A percentile compares a stretch with the other conserved stretches of the same genome.
Conservation (phyloP, 2,113 vertebrate species). For the Ochotona curzoniae region DNA sequence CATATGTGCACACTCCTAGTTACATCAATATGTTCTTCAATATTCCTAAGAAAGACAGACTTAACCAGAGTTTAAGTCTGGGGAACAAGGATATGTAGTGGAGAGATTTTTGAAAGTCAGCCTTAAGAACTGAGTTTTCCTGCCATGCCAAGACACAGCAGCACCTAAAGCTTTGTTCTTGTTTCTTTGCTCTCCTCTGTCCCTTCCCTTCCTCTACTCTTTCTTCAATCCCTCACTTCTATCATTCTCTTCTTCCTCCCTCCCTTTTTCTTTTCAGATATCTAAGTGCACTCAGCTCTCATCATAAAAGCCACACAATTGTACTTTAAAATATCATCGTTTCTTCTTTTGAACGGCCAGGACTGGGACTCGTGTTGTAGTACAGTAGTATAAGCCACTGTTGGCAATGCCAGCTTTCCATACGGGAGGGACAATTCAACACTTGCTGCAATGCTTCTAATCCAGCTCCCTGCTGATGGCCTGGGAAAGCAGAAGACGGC, state of each 20-base stretch:
- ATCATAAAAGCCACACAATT: background rate
- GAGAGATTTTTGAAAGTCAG: background rate
- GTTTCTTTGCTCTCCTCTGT: no score
- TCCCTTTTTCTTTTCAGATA: background rate
- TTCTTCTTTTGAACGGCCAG: background rate
- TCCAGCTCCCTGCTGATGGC: no score
- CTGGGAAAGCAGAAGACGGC: no score
- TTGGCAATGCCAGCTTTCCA: no score
- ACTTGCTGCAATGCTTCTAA: no score
- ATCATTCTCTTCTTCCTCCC: background rate
- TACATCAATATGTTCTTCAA: background rate
- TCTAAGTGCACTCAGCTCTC: background rate
- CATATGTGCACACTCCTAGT: background rate
- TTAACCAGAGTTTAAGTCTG: background rate
- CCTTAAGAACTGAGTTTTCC: background rate
- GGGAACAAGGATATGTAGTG: background rate
- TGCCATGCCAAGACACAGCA: background rate
- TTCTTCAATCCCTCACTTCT: background rate
- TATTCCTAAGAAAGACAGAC: background rate
- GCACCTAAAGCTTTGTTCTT: background rate
- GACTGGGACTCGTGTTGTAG: no score
- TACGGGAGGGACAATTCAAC: no score
- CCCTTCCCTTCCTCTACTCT: background rate
- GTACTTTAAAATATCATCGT: background rate
- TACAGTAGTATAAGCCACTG: no score